A percentile compares a stretch with the other conserved stretches of the same genome.
phyloP scores from a whole-genome alignment of 2,888 invertebrate species.

The Thera britannica region DNA sequence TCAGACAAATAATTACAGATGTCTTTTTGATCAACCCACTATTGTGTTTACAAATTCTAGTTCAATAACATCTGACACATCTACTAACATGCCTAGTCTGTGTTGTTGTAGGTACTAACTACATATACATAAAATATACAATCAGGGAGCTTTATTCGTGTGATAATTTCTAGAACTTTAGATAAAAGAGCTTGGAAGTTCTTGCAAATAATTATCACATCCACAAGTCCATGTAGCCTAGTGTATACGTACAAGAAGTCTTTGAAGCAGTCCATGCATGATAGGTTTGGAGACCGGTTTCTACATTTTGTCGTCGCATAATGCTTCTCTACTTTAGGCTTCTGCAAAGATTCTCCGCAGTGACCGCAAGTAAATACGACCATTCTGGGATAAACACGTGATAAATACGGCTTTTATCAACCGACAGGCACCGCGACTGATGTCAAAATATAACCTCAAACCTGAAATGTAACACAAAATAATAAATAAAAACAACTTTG shows the following conservation, averaged over 20 bases:
- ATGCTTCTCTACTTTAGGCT: slow-evolving; percentile 96
- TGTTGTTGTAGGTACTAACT: not conserved
- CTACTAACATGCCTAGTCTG: not conserved
- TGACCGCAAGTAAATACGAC: slow-evolving; percentile 97
- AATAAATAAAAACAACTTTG: not conserved
- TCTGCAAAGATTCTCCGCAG: slow-evolving; percentile 96
- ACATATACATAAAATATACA: not conserved
- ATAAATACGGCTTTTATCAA: slow-evolving; percentile 38
- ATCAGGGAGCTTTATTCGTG: too few species aligned
- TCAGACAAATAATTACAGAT: not conserved
- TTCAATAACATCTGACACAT: not conserved
- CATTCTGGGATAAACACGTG: slow-evolving; percentile 84
- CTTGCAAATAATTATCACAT: not conserved
- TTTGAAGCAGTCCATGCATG: slow-evolving; percentile 97
- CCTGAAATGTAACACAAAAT: slow-evolving; percentile 43
- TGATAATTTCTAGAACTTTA: not conserved
- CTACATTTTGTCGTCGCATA: slow-evolving; percentile 90
- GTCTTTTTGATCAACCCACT: slow-evolving; percentile 10
- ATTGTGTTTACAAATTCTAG: not conserved
- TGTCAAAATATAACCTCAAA: slow-evolving; percentile 49
- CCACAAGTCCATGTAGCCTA: not conserved
- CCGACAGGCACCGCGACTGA: slow-evolving; percentile 11
- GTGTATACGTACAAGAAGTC: slow-evolving; percentile 89
- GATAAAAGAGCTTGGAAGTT: not conserved
- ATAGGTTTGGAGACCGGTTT: slow-evolving; percentile 87